A percentile compares a stretch with the other conserved stretches of the same genome.
Conservation (phyloP, 2,888 invertebrate species). For the Parnassius apollo region DNA sequence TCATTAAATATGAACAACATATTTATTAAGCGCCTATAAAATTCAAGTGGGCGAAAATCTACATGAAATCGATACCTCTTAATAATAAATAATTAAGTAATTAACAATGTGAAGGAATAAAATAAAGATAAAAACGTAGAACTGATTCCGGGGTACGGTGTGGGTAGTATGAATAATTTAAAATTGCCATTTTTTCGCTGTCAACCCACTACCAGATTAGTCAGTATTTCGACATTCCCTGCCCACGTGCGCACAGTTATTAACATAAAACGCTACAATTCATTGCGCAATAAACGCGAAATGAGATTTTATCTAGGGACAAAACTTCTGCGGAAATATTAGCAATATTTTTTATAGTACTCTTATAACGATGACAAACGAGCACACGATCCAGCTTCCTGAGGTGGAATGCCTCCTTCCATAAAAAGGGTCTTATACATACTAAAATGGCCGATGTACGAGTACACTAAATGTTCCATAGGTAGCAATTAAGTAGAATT, state of each 20-base stretch:
- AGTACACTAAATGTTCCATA: not conserved
- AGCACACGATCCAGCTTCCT: too few relatives aligned
- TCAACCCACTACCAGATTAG: conserved; percentile 75
- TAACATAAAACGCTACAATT: conserved; percentile 78
- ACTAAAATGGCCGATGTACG: not conserved
- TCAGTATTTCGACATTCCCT: conserved; percentile 77
- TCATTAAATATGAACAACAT: conserved; percentile 2
- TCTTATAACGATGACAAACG: too few relatives aligned
- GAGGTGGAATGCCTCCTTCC: too few relatives aligned
- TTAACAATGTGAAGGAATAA: conserved; percentile 68
- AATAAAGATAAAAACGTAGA: conserved; percentile 49
- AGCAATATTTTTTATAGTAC: conserved; percentile 18
- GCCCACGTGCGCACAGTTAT: conserved; percentile 66
- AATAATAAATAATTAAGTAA: conserved; percentile 70
- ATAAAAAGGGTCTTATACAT: too few relatives aligned
- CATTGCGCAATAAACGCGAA: conserved; percentile 76
- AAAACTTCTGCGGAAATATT: conserved; percentile 52
- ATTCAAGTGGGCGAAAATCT: conserved; percentile 20
- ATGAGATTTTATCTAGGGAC: conserved; percentile 75
- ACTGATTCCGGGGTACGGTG: conserved; percentile 56
- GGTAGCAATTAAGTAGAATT: not conserved
- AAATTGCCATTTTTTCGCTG: conserved; percentile 76
- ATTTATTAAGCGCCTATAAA: conserved; percentile 18
- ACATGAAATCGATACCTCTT: conserved; percentile 10
- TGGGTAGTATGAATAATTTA: conserved; percentile 78